Percentiles rank a stretch among this genome's conserved stretches.
Evolutionary conservation across 2,888 invertebrate species (phyloP).

Genomic region (Cordylochernes scorpioides): DNA sequence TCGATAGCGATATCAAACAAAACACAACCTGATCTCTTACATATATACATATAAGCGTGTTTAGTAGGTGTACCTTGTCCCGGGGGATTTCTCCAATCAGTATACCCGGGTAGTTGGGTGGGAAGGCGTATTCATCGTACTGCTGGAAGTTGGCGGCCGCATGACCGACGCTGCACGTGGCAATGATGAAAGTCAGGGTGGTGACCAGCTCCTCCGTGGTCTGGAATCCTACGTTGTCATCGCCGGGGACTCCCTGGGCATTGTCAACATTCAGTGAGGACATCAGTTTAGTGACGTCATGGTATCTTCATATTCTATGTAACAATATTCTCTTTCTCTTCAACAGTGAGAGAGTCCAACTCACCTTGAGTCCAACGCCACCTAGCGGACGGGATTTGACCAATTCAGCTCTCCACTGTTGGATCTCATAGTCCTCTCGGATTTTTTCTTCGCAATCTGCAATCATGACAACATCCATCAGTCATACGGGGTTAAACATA

Average conservation of each 20-base stretch:
- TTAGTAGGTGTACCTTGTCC: constrained; percentile 14
- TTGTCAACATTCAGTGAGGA: too few species aligned
- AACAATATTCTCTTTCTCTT: too few species aligned
- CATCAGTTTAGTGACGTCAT: too few species aligned
- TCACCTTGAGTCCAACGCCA: constrained; percentile 19
- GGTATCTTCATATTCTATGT: too few species aligned
- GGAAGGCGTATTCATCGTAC: constrained; percentile 19
- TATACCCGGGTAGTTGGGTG: constrained; percentile 19
- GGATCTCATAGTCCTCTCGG: constrained; percentile 17
- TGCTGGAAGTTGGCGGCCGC: constrained; percentile 19
- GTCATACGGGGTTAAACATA: too few species aligned
- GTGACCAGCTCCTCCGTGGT: constrained; percentile 16
- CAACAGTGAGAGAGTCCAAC: too few species aligned
- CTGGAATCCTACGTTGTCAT: constrained; percentile 12
- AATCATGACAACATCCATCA: too few species aligned
- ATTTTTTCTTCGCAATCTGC: constrained; percentile 20
- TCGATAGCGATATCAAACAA: too few species aligned
- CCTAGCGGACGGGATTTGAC: constrained; percentile 17
- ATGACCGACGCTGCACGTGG: constrained; percentile 18
- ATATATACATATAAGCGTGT: too few species aligned
- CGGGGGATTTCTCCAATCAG: constrained; percentile 16
- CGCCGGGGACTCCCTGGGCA: constrained; percentile 17
- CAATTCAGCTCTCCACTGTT: constrained; percentile 21
- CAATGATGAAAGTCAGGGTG: constrained; percentile 16
- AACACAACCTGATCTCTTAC: too few species aligned